Base-by-base conservation (phyloP, 1,140 invertebrate genomes). In the Tetramorium parvispinum region DNA sequence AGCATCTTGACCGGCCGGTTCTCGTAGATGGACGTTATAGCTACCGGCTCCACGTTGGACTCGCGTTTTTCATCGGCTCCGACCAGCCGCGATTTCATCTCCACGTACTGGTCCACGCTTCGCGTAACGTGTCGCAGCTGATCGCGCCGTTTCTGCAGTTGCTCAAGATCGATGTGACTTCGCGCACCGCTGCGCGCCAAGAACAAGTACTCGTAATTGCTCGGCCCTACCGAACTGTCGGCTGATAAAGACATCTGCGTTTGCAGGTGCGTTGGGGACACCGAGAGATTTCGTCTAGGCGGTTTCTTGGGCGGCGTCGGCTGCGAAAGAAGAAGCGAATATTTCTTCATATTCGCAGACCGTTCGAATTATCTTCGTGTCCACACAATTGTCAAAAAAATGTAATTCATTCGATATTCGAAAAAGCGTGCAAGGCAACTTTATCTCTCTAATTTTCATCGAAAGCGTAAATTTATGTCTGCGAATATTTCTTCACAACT, bases 261-360 rank as follows among this genome's bases (percentile, higher is more conserved):
- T 91, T 96, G 95, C 16, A 96, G 88, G 86, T 97, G 96, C 4
- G 97, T 98, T 18, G 98, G 98, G 1, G 98, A 98, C 32, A 98
- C 97, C 27, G 97, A 98, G 21, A 98, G 95, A 93, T 98, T 98
- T 75, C 98, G 96, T 61, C 98, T 95, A 0, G 98, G 98, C 75
- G 98, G 98, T 94, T 98, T 98, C 94, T 98, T 98, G 4, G 98
- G 98, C 46, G 98, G 98, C 49, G 97, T 98, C 59, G 97, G 97
- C 96, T 98, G 96, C n/a, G 95, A 93, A 53, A 88, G 77, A 73
- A 75, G 18, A 83, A 46, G 40, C 51, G 37, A 43, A 83, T 16
- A 46, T 73, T 71, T 71, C 37, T 57, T 57, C 37, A 87, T 27
- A 3, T n/a, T 57, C 51, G 40, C 24, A 5, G 10, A 49, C 13